These are phyloP conservation scores for Nibea coibor DNA, from an alignment of 2,113 vertebrate species.

Conservation along the genomic window DNA sequence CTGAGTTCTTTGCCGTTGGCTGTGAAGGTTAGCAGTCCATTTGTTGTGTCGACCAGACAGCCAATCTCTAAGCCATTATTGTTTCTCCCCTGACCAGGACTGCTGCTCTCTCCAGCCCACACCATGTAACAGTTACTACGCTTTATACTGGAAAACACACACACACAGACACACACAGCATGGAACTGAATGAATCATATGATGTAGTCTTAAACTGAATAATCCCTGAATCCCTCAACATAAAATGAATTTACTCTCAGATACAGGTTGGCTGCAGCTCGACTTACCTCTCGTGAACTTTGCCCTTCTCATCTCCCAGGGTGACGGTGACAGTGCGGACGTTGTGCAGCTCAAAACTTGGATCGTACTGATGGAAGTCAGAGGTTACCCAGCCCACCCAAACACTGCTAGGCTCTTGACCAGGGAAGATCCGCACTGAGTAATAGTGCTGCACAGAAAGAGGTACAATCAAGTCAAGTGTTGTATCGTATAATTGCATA, in stretches of 20 bases:
- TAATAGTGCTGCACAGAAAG: constrained; percentile 91
- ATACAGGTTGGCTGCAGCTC: not conserved
- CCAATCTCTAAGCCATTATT: constrained; percentile 96
- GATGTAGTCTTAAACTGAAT: not conserved
- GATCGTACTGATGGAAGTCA: constrained; percentile 95
- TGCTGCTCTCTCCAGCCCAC: constrained; percentile 94
- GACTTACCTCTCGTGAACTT: constrained; percentile 96
- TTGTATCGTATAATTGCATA: no score
- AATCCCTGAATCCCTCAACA: not conserved
- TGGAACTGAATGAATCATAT: no score
- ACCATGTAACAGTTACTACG: constrained; percentile 99
- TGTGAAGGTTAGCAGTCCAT: constrained; percentile 92
- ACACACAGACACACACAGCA: not conserved
- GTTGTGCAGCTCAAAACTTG: constrained; percentile 91
- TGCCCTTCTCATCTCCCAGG: constrained; percentile 96
- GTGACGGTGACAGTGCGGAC: constrained; percentile 95
- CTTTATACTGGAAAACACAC: constrained; percentile 86
- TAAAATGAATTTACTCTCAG: not conserved
- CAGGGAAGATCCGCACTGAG: constrained; percentile 95
- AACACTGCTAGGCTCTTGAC: constrained; percentile 94
- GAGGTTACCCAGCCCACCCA: constrained; percentile 99
- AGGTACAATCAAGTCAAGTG: not conserved
- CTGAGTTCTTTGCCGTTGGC: constrained; percentile 95
- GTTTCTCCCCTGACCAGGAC: constrained; percentile 92
- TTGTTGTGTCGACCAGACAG: constrained; percentile 91